phyloP scores from a whole-genome alignment of 1,140 invertebrate species.

The Bombus superbus region DNA sequence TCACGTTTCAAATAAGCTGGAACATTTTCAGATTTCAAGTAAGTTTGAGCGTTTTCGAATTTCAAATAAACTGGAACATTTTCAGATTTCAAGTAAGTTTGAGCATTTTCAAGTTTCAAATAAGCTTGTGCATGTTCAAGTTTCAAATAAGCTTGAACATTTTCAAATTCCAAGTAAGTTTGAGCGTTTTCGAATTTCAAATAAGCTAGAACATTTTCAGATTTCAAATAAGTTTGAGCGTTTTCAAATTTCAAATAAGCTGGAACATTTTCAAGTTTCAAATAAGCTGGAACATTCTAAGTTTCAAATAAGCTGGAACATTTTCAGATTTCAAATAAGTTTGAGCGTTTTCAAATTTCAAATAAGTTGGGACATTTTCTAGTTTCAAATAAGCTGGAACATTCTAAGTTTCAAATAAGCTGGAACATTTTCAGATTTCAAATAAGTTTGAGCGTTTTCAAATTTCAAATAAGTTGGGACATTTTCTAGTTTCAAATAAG shows the following conservation, averaged over 20 bases:
- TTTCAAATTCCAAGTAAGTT: accelerated
- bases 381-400: accelerated
- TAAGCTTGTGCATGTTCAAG: accelerated
- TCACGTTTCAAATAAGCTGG: too few relatives aligned
- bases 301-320: accelerated
- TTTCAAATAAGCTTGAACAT: accelerated
- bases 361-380: accelerated
- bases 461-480: accelerated
- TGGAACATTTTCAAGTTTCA: accelerated
- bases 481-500: accelerated
- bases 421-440: too few relatives aligned
- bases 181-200: accelerated
- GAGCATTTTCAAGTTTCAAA: too few relatives aligned
- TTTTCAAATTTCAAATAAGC: too few relatives aligned
- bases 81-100: accelerated
- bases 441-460: accelerated
- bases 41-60: too few relatives aligned
- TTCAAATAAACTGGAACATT: accelerated
- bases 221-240: accelerated
- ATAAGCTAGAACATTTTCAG: accelerated
- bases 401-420: too few relatives aligned
- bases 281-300: too few relatives aligned
- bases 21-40: too few relatives aligned
- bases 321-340: accelerated
- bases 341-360: accelerated